Percentiles rank a stretch among this genome's conserved stretches.
Conservation (phyloP, 2,113 vertebrate species). For the Halichoeres trimaculatus region DNA sequence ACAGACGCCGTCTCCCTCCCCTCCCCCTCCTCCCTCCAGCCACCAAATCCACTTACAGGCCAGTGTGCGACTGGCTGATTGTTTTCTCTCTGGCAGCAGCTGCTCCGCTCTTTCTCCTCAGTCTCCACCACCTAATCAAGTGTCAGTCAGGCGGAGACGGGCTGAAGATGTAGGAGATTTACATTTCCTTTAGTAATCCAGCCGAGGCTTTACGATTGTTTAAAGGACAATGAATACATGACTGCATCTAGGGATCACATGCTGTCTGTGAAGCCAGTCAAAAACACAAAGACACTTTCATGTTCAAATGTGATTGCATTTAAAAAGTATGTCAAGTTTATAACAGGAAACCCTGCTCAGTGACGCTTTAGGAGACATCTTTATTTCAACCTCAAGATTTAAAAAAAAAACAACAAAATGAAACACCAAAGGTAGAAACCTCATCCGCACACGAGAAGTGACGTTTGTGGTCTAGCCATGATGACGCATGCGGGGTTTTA, state of each 20-base stretch:
- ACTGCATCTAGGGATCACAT: not conserved
- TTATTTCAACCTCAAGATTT: not conserved
- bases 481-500: not conserved
- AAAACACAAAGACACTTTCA: not conserved
- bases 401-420: no score
- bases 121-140: constrained; percentile 65
- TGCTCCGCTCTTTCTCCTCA: constrained; percentile 52
- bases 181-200: constrained; percentile 32
- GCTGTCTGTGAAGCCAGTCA: not conserved
- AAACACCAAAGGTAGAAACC: not conserved
- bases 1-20: constrained; percentile 45
- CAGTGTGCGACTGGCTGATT: constrained; percentile 60
- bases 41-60: constrained; percentile 76
- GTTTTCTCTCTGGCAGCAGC: constrained; percentile 70
- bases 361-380: not conserved
- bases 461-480: not conserved
- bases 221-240: not conserved
- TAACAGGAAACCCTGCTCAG: not conserved
- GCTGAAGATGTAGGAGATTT: constrained; percentile 44
- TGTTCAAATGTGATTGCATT: not conserved
- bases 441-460: constrained; percentile 10
- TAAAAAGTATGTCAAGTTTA: not conserved
- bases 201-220: not conserved
- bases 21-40: constrained; percentile 51
- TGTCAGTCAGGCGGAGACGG: constrained; percentile 51